Evolutionary conservation across 2,888 invertebrate species (phyloP).

Genomic region (Mesodorylaimus sp.): DNA sequence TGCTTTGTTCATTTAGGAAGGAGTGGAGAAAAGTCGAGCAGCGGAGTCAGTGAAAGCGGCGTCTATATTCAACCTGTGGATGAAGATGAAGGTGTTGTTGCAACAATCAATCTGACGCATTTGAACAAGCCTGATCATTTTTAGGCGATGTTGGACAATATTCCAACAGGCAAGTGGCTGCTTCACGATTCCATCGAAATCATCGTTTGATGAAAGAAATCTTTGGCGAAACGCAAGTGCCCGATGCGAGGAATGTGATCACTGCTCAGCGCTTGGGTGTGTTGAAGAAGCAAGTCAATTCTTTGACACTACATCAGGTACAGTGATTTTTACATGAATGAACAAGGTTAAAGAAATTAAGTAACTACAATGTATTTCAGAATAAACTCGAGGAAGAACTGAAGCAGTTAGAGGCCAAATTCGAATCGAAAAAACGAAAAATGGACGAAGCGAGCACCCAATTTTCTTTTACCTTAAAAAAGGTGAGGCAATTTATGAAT

Average conservation of each 20-base stretch:
- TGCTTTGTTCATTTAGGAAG: not conserved
- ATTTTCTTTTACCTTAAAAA: conserved; percentile 80
- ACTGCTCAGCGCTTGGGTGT: conserved; percentile 49
- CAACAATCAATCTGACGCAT: too few species aligned
- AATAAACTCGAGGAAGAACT: conserved; percentile 85
- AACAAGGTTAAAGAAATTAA: too few species aligned
- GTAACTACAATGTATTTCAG: conserved; percentile 29
- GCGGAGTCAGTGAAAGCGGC: not conserved
- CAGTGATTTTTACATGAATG: not conserved
- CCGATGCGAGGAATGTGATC: conserved; percentile 10
- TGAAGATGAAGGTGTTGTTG: not conserved
- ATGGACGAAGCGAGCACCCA: conserved; percentile 79
- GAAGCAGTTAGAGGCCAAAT: conserved; percentile 87
- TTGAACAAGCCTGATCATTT: not conserved
- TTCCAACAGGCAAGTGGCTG: not conserved
- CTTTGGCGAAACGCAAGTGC: conserved; percentile 9
- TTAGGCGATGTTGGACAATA: not conserved
- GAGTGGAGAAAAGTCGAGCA: not conserved
- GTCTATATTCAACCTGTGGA: not conserved
- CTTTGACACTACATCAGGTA: conserved; percentile 77
- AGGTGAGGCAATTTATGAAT: conserved; percentile 32
- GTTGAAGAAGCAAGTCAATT: conserved; percentile 78
- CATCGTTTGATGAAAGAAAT: conserved; percentile 11
- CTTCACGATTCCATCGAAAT: conserved; percentile 10
- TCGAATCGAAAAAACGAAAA: conserved; percentile 79